Evolutionary conservation across 1,140 invertebrate species (phyloP).

Genomic region (Schmidtea mediterranea): DNA sequence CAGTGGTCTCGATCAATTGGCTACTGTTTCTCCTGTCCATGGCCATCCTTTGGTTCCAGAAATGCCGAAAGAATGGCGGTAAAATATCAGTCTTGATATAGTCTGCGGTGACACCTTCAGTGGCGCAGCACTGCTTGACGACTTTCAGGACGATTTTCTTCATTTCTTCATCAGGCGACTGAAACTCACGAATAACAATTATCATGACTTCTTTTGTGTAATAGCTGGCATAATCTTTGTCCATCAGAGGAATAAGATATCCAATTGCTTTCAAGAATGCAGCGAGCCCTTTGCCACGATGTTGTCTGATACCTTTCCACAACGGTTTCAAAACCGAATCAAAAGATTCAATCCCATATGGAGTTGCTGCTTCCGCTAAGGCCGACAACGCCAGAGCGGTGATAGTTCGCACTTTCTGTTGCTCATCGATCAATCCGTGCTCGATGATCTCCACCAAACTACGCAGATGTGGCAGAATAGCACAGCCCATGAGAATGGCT

Average conservation of each 20-base stretch:
- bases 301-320: slow-evolving; percentile 94
- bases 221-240: slow-evolving; percentile 96
- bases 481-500: slow-evolving; percentile 96
- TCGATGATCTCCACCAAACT: slow-evolving; percentile 96
- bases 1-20: slow-evolving; percentile 82
- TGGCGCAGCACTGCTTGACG: slow-evolving; percentile 98
- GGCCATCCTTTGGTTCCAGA: slow-evolving; percentile 99
- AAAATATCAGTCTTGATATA: slow-evolving; percentile 98
- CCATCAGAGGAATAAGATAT: slow-evolving; percentile 94
- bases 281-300: slow-evolving; percentile 86
- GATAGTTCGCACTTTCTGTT: slow-evolving; percentile 62
- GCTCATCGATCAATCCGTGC: slow-evolving; percentile 50
- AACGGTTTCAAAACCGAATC: slow-evolving; percentile 93
- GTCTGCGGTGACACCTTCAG: slow-evolving; percentile 92
- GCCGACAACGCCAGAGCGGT: slow-evolving; percentile 93
- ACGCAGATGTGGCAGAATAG: slow-evolving; percentile 87
- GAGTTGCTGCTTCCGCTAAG: slow-evolving; percentile 72
- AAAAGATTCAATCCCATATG: slow-evolving; percentile 97
- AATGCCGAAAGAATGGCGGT: slow-evolving; percentile 94
- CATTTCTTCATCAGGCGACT: slow-evolving; percentile 99
- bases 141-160: slow-evolving; percentile 99
- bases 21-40: slow-evolving; percentile 83
- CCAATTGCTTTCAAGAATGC: slow-evolving; percentile 97
- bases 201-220: slow-evolving; percentile 99
- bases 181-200: slow-evolving; percentile 92